These are phyloP conservation scores for Pycnomerus fuliginosus DNA, from an alignment of 2,888 invertebrate species.

Conservation along the genomic window DNA sequence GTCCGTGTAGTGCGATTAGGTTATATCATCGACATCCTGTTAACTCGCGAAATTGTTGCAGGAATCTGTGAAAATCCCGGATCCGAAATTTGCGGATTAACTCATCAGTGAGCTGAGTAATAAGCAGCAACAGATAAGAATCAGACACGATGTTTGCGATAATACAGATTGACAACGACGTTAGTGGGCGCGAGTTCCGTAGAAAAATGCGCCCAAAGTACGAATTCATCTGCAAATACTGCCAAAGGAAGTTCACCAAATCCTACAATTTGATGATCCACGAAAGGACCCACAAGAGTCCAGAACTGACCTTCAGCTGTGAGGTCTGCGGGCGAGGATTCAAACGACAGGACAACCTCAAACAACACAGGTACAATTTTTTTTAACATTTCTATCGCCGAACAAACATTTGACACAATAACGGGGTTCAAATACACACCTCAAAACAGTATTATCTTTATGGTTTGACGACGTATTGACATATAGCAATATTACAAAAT, in stretches of 20 bases:
- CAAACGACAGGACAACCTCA: slow-evolving; percentile 94
- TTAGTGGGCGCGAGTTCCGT: slow-evolving; percentile 81
- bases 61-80: slow-evolving; percentile 12
- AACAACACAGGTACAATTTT: slow-evolving; percentile 80
- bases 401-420: neutral
- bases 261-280: slow-evolving; percentile 98
- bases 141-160: slow-evolving; percentile 78
- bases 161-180: slow-evolving; percentile 87
- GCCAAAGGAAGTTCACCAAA: slow-evolving; percentile 96
- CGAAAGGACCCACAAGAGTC: slow-evolving; percentile 96
- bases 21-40: no score
- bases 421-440: no score
- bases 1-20: slow-evolving; percentile 1
- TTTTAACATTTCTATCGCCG: neutral
- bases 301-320: slow-evolving; percentile 94
- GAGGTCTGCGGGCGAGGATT: slow-evolving; percentile 98
- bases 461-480: no score
- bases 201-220: slow-evolving; percentile 91
- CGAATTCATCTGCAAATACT: slow-evolving; percentile 98
- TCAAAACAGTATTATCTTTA: no score
- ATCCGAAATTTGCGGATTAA: slow-evolving; percentile 24
- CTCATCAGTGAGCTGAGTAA: slow-evolving; percentile 22
- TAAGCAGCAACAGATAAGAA: slow-evolving; percentile 30
- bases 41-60: slow-evolving; percentile 7
- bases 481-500: slow-evolving; percentile 1